Evolutionary conservation across 2,113 vertebrate species (phyloP).

Genomic region (Indri indri): DNA sequence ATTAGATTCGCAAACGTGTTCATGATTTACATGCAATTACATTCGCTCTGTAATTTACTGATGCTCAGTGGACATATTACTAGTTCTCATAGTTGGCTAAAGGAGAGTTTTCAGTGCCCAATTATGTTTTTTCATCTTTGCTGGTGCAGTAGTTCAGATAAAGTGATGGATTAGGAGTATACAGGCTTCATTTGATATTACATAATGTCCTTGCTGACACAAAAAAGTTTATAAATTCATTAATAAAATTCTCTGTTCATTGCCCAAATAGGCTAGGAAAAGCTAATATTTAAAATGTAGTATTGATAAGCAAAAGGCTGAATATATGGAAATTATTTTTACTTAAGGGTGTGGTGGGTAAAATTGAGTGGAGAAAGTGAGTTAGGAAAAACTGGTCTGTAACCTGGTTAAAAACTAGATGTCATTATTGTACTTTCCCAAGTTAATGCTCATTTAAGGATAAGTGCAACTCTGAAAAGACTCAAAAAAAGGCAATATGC

Average conservation of each 20-base stretch:
- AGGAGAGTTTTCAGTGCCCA: background rate
- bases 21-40: slow-evolving; percentile 11
- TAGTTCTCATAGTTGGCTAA: background rate
- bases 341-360: background rate
- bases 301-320: slow-evolving; percentile 8
- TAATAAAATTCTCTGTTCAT: slow-evolving; percentile 33
- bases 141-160: background rate
- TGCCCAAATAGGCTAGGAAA: background rate
- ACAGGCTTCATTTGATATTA: slow-evolving; percentile 14
- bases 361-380: background rate
- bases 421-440: background rate
- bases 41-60: background rate
- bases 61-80: background rate
- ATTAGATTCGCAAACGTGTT: background rate
- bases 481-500: background rate
- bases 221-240: background rate
- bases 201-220: background rate
- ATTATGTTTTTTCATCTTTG: slow-evolving; percentile 26
- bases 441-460: background rate
- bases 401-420: slow-evolving; percentile 12
- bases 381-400: background rate
- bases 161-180: slow-evolving; percentile 18
- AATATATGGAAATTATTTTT: slow-evolving; percentile 46
- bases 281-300: slow-evolving; percentile 19
- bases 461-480: background rate